Conservation (phyloP, 1,140 invertebrate genomes). For the Eufriesea mexicana region DNA sequence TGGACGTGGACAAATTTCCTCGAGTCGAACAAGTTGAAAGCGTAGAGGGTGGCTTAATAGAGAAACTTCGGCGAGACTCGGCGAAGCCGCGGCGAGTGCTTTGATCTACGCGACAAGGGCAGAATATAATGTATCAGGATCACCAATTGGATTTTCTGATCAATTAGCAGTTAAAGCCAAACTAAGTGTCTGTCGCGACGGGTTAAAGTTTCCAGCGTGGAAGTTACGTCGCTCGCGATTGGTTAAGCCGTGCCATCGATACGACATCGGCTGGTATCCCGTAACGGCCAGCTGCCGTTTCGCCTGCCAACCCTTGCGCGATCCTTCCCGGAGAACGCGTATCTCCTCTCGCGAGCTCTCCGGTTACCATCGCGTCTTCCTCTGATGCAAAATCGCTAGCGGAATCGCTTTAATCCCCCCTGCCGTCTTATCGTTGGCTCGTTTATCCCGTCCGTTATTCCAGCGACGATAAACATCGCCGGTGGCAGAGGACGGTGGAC, state of each 20-base stretch:
- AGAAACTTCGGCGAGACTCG: conserved; percentile 47
- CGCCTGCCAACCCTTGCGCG: neutral
- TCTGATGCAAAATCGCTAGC: neutral
- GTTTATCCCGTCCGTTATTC: conserved; percentile 2
- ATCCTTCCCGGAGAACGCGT: no score
- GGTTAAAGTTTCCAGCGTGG: conserved; percentile 70
- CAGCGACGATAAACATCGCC: conserved; percentile 17
- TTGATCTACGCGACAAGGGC: conserved; percentile 59
- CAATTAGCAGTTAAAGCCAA: conserved; percentile 78
- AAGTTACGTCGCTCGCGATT: conserved; percentile 70
- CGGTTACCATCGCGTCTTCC: neutral
- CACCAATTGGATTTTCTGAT: conserved; percentile 75
- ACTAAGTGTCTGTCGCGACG: conserved; percentile 76
- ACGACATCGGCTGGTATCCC: conserved; percentile 62
- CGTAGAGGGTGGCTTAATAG: conserved; percentile 50
- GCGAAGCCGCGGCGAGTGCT: neutral
- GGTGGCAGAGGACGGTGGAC: neutral
- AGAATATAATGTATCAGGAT: conserved; percentile 73
- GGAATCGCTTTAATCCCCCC: neutral
- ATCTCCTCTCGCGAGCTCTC: no score
- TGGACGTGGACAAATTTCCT: conserved; percentile 53
- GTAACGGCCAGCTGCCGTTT: neutral
- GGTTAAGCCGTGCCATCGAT: conserved; percentile 72
- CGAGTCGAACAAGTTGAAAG: conserved; percentile 41
- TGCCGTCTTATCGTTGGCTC: neutral